Base-by-base conservation (phyloP, 2,113 vertebrate species). In the Corvus moneduloides region DNA sequence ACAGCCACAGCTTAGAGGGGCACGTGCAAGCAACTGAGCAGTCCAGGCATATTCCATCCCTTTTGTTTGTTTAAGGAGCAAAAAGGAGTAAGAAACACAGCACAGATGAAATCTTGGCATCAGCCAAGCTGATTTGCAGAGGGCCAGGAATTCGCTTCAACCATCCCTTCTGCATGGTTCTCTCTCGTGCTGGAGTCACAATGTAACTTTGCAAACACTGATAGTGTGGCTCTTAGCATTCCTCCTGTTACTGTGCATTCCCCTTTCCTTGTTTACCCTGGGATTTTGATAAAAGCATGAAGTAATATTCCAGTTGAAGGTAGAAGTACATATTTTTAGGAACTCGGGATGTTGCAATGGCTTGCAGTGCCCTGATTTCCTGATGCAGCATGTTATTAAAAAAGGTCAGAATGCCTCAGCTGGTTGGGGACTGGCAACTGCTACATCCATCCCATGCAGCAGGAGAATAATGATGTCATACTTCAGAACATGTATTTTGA, bases 11-110 rank as follows among this genome's bases (percentile, higher is more conserved):
- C 18, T 30, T 32, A 32, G 43, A 69, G 68, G 61, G 44, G 44
- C 27, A 35, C 3, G 0, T 4, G 11, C 28, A 35, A 3, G 54
- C 37, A 43, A 3, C 44, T 37, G 17, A 6, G 3, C 54, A 27
- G 24, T 41, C 4, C 43, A 58, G 16, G 15, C 3, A 0, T 54
- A 39, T 48, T 77, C 19, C 22, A 22, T 43, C 67, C 23, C 43
- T 74, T 83, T 77, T 18, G 5, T 83, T 77, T 18, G 4, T 19
- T 78, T 54, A 86, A 78, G 66, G 55, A 81, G 26, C 37, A 22
- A 23, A 66, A 83, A 63, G 32, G 21, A 73, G 11, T 21, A 33
- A 59, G 26, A 23, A 74, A 11, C 35, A 66, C 5, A 48, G 11
- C 0, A 0, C 9, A 3, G n/a, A 16, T 81, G 21, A 82, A 89